Evolutionary conservation across 1,140 invertebrate species (phyloP).

Genomic region (Drosophila melanogaster): DNA sequence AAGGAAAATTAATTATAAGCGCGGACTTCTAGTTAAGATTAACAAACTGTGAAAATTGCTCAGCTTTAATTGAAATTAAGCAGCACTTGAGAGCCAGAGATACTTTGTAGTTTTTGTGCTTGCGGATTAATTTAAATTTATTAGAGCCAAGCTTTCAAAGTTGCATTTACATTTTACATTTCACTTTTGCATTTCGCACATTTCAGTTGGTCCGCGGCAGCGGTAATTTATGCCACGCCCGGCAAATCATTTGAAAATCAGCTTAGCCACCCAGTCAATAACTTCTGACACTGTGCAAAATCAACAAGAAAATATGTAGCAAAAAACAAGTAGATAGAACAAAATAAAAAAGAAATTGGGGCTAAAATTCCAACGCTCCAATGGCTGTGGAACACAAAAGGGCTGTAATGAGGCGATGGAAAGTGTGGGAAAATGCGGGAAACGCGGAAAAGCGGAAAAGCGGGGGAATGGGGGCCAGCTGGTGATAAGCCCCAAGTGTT

Average conservation of each 20-base stretch:
- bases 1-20: constrained; percentile 67
- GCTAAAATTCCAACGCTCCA: neutral
- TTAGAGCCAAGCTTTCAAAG: constrained; percentile 47
- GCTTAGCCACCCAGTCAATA: constrained; percentile 44
- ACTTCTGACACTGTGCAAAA: constrained; percentile 23
- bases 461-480: neutral
- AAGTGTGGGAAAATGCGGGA: neutral
- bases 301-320: constrained; percentile 23
- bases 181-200: constrained; percentile 29
- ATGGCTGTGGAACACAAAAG: constrained; percentile 1
- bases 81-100: constrained; percentile 48
- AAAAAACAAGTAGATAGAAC: constrained; percentile 18
- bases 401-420: constrained; percentile 30
- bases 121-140: constrained; percentile 62
- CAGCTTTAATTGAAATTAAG: constrained; percentile 67
- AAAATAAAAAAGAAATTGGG: neutral
- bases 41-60: constrained; percentile 70
- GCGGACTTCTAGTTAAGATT: constrained; percentile 66
- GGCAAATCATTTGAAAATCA: constrained; percentile 61
- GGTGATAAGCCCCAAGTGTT: constrained; percentile 54
- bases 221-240: constrained; percentile 48
- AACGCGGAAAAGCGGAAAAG: neutral
- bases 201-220: neutral
- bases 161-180: constrained; percentile 43
- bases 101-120: constrained; percentile 56